Conservation (phyloP, 2,888 invertebrate genomes). For the Amphimallon solstitiale region DNA sequence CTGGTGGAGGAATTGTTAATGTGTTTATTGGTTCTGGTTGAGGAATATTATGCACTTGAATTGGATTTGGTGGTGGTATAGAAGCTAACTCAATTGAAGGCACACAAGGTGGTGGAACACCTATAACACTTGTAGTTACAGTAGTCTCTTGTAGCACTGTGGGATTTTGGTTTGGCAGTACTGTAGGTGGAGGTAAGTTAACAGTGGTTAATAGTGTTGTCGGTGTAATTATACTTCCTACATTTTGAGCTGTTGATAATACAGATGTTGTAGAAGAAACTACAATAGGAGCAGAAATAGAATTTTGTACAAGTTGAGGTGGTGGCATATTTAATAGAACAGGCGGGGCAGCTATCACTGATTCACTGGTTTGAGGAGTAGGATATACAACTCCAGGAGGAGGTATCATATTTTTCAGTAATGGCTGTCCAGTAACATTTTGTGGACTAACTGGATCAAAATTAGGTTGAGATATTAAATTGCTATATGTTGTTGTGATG, state of each 20-base stretch:
- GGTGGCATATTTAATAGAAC: slow-evolving; percentile 59
- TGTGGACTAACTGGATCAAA: slow-evolving; percentile 50
- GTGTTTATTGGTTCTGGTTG: slow-evolving; percentile 68
- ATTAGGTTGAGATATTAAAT: slow-evolving; percentile 47
- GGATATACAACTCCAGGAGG: slow-evolving; percentile 47
- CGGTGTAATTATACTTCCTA: slow-evolving; percentile 43
- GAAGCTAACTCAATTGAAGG: slow-evolving; percentile 60
- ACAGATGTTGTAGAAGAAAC: slow-evolving; percentile 41
- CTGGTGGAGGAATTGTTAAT: slow-evolving; percentile 63
- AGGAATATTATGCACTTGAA: slow-evolving; percentile 63
- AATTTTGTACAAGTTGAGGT: slow-evolving; percentile 53
- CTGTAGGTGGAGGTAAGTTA: slow-evolving; percentile 55
- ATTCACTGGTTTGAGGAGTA: slow-evolving; percentile 47
- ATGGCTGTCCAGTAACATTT: slow-evolving; percentile 57
- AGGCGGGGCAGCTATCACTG: slow-evolving; percentile 57
- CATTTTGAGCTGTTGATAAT: slow-evolving; percentile 45
- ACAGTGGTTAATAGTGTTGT: slow-evolving; percentile 56
- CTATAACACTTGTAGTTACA: slow-evolving; percentile 44
- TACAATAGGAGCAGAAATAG: slow-evolving; percentile 40
- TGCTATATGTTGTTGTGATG: slow-evolving; percentile 57
- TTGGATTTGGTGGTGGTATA: slow-evolving; percentile 63
- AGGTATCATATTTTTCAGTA: slow-evolving; percentile 52
- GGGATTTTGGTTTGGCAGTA: slow-evolving; percentile 39
- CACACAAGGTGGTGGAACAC: slow-evolving; percentile 54
- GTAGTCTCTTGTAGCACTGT: slow-evolving; percentile 37